Evolutionary conservation across 2,888 invertebrate species (phyloP), one percentile per base, ranked within the genome.

Genomic region (Sinohyriopsis cumingii): DNA sequence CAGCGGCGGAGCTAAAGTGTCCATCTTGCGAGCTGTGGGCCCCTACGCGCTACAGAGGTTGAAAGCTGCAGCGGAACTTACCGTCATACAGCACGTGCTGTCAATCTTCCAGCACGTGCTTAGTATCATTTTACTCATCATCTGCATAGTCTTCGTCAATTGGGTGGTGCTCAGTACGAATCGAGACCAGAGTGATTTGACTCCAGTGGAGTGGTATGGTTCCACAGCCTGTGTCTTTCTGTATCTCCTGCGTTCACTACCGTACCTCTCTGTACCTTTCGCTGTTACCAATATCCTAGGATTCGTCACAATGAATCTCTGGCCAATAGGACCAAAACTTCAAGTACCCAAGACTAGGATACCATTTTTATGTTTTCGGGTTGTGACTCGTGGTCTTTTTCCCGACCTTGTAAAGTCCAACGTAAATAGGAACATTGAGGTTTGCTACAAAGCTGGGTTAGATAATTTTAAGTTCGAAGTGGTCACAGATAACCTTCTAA

Each of bases 401-500:
- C 77, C 78, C 9, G 76, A 76, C 24, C 67, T 81, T 2, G 79
- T 81, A 25, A 71, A 63, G 54, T 56, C 62, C 15, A 79, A 74
- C 56, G 72, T 79, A 1, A 71, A 72, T 25, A 71, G 70, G 57
- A 80, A 80, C 69, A 72, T 79, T 15, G 61, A 80, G 54, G 68
- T 68, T 0, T 80, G 80, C 57, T 67, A 74, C 60, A 71, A 71
- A 65, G 73, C 76, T 18, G 80, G 80, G n/a, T 59, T 81, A 4
- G 74, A 76, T 53, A 79, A 79, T 65, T 81, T 75, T 33, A 79
- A 77, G 57, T 73, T 81, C 62, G 79, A 81, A 64, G 76, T 81
- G 3, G 80, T 79, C 6, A 81, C 78, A 19, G 80, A 81, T 63
- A 76, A 75, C 25, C 65, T 69, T 5, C 55, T 80, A 25, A 65